Conservation (phyloP, 2,888 invertebrate species). For the Plagiodera versicolora region DNA sequence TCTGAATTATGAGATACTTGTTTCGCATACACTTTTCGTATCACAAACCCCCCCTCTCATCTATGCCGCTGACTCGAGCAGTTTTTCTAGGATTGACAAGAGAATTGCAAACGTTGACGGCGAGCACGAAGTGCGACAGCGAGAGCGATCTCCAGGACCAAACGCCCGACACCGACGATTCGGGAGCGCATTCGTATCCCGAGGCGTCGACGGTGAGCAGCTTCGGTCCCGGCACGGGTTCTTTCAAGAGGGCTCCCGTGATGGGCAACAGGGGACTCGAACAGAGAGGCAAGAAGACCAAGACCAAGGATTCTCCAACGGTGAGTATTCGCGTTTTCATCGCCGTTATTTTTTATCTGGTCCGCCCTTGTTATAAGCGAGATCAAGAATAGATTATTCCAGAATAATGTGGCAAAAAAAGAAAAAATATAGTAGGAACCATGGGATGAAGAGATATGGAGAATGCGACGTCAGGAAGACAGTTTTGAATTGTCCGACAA, state of each 20-base stretch:
- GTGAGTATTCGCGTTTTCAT: slow-evolving; percentile 33
- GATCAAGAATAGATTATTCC: too few relatives aligned
- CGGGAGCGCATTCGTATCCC: slow-evolving; percentile 59
- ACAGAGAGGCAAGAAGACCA: slow-evolving; percentile 66
- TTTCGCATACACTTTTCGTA: too few relatives aligned
- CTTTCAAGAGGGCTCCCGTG: slow-evolving; percentile 63
- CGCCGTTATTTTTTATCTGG: too few relatives aligned
- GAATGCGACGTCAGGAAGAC: too few relatives aligned
- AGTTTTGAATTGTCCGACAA: too few relatives aligned
- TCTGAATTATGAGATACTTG: too few relatives aligned
- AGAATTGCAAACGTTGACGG: slow-evolving; percentile 56
- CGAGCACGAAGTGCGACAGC: slow-evolving; percentile 61
- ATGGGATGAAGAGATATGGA: too few relatives aligned
- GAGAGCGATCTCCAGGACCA: slow-evolving; percentile 72
- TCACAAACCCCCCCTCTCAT: too few relatives aligned
- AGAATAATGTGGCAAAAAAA: too few relatives aligned
- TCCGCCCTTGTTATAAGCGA: too few relatives aligned
- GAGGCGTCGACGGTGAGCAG: slow-evolving; percentile 56
- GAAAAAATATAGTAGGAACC: too few relatives aligned
- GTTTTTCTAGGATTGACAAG: slow-evolving; percentile 52
- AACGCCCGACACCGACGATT: slow-evolving; percentile 76
- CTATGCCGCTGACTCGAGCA: neutral
- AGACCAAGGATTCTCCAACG: slow-evolving; percentile 48
- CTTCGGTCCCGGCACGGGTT: slow-evolving; percentile 50
- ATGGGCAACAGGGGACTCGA: slow-evolving; percentile 65